A percentile compares a stretch with the other conserved stretches of the same genome.
Evolutionary conservation across 2,113 vertebrate genomes (phyloP).

Genomic region (Hemiprocne comata): DNA sequence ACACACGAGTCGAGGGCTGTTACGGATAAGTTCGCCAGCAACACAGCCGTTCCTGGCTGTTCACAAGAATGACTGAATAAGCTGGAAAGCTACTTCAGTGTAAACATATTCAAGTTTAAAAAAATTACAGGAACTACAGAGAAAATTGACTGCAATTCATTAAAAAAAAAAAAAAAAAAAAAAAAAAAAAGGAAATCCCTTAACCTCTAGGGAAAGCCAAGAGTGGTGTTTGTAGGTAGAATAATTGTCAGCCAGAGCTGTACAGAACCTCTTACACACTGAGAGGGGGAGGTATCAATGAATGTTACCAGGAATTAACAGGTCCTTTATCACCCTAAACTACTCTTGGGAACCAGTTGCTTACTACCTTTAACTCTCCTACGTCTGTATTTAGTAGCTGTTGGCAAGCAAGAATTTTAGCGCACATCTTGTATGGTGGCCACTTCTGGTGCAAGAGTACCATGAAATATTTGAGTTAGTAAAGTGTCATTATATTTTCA

Average conservation of each 20-base stretch:
- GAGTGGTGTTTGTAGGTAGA: not conserved
- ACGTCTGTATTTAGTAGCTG: not conserved
- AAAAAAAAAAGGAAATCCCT: not conserved
- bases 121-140: not conserved
- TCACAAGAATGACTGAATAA: not conserved
- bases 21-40: not conserved
- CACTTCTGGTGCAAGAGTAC: not conserved
- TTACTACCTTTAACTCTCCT: not conserved
- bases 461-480: not conserved
- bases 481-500: not conserved
- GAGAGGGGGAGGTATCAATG: not conserved
- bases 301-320: not conserved
- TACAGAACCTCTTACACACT: not conserved
- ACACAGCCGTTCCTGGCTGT: not conserved
- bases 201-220: not conserved
- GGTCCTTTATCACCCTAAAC: not conserved
- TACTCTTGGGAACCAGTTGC: not conserved
- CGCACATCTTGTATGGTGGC: accelerated
- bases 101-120: not conserved
- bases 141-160: not conserved
- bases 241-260: not conserved
- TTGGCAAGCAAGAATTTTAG: not conserved
- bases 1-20: not conserved
- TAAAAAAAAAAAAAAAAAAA: not conserved
- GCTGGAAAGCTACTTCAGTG: not conserved